Percentiles rank a stretch among this genome's conserved stretches.
Evolutionary conservation across 2,888 invertebrate species (phyloP).

Genomic region (Pomacea canaliculata): DNA sequence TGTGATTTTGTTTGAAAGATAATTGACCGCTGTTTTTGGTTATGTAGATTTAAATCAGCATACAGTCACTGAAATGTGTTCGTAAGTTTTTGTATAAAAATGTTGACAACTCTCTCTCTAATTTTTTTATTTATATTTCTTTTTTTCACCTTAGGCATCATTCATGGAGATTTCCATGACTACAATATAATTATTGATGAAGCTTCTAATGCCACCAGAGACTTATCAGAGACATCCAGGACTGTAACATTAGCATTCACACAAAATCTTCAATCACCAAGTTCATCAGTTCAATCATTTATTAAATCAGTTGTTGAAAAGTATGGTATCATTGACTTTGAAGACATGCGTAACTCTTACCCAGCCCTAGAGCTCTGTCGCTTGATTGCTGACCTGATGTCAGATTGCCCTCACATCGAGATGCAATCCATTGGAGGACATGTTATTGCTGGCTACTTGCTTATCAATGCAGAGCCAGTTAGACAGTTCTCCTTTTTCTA

Average conservation of each 20-base stretch:
- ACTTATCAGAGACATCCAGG: background rate
- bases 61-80: too few species aligned
- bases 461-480: background rate
- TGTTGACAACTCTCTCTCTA: too few species aligned
- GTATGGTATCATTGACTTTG: slow-evolving; percentile 26
- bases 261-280: too few species aligned
- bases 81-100: too few species aligned
- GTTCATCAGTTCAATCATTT: too few species aligned
- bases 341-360: slow-evolving; percentile 18
- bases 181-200: slow-evolving; percentile 19
- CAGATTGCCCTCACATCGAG: slow-evolving; percentile 9
- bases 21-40: too few species aligned
- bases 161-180: slow-evolving; percentile 27
- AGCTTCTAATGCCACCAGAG: background rate
- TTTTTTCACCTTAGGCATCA: slow-evolving; percentile 10
- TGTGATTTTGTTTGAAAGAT: too few species aligned
- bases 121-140: too few species aligned
- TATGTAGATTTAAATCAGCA: too few species aligned
- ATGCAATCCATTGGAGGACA: slow-evolving; percentile 13
- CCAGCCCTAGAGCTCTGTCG: slow-evolving; percentile 16
- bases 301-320: slow-evolving; percentile 6
- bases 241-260: too few species aligned
- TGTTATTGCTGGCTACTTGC: slow-evolving; percentile 12
- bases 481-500: slow-evolving; percentile 10
- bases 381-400: slow-evolving; percentile 25